Percentiles rank a stretch among this genome's conserved stretches.
phyloP scores from a whole-genome alignment of 2,113 vertebrate genomes.

The Phrynosoma platyrhinos region DNA sequence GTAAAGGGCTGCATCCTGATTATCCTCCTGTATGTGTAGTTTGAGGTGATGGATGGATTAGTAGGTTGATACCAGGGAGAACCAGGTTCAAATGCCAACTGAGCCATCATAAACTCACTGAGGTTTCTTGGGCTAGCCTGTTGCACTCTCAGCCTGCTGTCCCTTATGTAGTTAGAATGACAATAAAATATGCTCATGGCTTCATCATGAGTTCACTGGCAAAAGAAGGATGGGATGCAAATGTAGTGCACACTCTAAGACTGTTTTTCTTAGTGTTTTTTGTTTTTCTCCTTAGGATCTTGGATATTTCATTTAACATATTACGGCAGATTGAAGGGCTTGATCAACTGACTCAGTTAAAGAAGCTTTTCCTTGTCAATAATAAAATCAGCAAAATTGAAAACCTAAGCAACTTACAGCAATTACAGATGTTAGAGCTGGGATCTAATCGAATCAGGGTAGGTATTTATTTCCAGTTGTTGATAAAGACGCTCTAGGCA shows the following conservation, averaged over 20 bases:
- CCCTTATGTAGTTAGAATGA: neutral
- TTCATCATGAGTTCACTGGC: neutral
- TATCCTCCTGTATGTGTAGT: neutral
- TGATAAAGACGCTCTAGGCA: neutral
- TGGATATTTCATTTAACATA: constrained; percentile 96
- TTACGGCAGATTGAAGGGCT: constrained; percentile 92
- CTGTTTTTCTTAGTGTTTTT: neutral
- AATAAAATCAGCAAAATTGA: constrained; percentile 93
- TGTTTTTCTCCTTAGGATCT: constrained; percentile 79
- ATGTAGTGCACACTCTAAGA: neutral
- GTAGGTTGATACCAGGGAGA: neutral
- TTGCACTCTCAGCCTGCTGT: neutral
- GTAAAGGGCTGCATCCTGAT: no score
- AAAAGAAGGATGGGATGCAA: neutral
- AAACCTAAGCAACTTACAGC: constrained; percentile 85
- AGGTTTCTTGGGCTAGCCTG: no score
- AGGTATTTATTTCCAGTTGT: constrained; percentile 51
- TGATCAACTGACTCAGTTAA: constrained; percentile 86
- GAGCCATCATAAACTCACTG: neutral
- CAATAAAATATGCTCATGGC: neutral
- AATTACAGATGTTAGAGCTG: constrained; percentile 93
- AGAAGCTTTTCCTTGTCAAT: constrained; percentile 96
- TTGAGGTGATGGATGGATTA: no score
- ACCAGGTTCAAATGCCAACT: neutral
- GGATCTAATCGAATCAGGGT: constrained; percentile 98